Evolutionary conservation across 1,140 invertebrate species (phyloP).

Genomic region (Lethrus apterus): DNA sequence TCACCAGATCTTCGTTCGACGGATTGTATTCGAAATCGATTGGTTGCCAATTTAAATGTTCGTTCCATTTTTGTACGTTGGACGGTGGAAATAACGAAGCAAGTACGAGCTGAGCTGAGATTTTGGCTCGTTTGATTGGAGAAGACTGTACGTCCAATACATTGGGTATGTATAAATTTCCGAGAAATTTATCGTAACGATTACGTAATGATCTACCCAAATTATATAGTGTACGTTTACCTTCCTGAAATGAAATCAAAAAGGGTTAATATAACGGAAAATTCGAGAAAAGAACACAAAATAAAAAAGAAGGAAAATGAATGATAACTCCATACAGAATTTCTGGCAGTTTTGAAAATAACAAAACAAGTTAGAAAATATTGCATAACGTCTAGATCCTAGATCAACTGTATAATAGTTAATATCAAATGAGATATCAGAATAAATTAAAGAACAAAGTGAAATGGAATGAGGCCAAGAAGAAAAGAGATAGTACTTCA

Average conservation of each 20-base stretch:
- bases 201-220: slow-evolving; percentile 53
- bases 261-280: too few relatives aligned
- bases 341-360: too few relatives aligned
- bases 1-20: neutral
- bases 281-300: too few relatives aligned
- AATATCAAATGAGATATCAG: too few relatives aligned
- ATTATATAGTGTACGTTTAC: slow-evolving; percentile 53
- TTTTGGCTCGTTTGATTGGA: slow-evolving; percentile 50
- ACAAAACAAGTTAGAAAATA: too few relatives aligned
- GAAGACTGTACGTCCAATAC: slow-evolving; percentile 40
- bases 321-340: too few relatives aligned
- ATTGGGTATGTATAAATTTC: slow-evolving; percentile 48
- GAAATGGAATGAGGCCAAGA: too few relatives aligned
- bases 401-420: too few relatives aligned
- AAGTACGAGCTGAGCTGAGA: slow-evolving; percentile 48
- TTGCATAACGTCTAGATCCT: too few relatives aligned
- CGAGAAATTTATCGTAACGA: slow-evolving; percentile 54
- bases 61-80: slow-evolving; percentile 39
- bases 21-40: slow-evolving; percentile 24
- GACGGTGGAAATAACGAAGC: slow-evolving; percentile 48
- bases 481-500: too few relatives aligned
- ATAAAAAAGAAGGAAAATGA: too few relatives aligned
- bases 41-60: slow-evolving; percentile 48
- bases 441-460: too few relatives aligned
- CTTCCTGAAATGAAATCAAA: slow-evolving; percentile 42